phyloP scores from a whole-genome alignment of 1,140 invertebrate species.

The Micrasema longulum region DNA sequence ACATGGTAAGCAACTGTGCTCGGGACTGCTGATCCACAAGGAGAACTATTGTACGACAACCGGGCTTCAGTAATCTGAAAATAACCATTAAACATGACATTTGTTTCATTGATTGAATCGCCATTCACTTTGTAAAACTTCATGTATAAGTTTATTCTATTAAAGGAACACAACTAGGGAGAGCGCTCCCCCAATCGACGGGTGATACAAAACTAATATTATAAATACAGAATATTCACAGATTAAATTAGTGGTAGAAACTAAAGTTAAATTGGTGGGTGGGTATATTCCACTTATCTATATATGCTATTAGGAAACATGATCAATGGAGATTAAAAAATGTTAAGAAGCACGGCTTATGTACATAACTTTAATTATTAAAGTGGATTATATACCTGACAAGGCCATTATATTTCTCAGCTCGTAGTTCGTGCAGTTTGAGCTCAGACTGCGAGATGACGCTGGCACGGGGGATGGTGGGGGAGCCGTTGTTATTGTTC shows the following conservation, averaged over 20 bases:
- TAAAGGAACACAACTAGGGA: neutral
- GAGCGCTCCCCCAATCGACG: too few species aligned
- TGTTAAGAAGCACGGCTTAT: too few species aligned
- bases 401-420: slow-evolving; percentile 95
- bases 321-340: too few species aligned
- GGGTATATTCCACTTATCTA: too few species aligned
- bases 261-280: too few species aligned
- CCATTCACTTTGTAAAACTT: too few species aligned
- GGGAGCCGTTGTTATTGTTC: slow-evolving; percentile 63
- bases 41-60: slow-evolving; percentile 92
- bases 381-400: slow-evolving; percentile 77
- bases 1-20: slow-evolving; percentile 86
- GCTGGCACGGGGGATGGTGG: slow-evolving; percentile 49
- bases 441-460: slow-evolving; percentile 73
- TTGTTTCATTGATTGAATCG: too few species aligned
- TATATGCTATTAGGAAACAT: too few species aligned
- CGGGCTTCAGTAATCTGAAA: slow-evolving; percentile 86
- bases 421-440: slow-evolving; percentile 90
- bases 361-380: too few species aligned
- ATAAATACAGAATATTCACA: neutral
- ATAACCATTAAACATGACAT: slow-evolving; percentile 1
- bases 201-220: too few species aligned
- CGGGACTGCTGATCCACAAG: slow-evolving; percentile 91
- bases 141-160: too few species aligned
- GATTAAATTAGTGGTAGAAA: too few species aligned